A percentile compares a stretch with the other conserved stretches of the same genome.
phyloP scores from a whole-genome alignment of 1,140 invertebrate genomes.

The Aporrectodea caliginosa region DNA sequence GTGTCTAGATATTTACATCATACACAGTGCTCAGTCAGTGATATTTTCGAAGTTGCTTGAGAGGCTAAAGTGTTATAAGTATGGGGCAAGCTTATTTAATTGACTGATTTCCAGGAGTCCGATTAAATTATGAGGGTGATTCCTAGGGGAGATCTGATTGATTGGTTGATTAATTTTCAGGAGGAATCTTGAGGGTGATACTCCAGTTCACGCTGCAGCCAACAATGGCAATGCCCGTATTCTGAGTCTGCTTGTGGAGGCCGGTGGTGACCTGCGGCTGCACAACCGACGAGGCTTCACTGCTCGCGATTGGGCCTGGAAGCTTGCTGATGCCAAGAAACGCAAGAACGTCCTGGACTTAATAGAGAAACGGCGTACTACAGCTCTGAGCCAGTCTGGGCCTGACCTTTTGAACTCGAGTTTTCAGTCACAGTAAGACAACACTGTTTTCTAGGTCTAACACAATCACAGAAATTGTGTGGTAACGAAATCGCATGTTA shows the following conservation, averaged over 20 bases:
- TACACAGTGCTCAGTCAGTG: neutral
- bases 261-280: constrained; percentile 56
- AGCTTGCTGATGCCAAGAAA: constrained; percentile 41
- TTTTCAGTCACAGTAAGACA: neutral
- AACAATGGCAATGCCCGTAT: constrained; percentile 49
- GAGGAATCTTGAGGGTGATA: constrained; percentile 45
- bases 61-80: too few species aligned
- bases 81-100: too few species aligned
- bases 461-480: too few species aligned
- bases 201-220: constrained; percentile 55
- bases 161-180: constrained; percentile 31
- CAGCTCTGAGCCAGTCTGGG: constrained; percentile 43
- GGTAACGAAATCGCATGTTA: too few species aligned
- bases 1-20: too few species aligned
- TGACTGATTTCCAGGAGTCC: neutral
- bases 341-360: constrained; percentile 42
- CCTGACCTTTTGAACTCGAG: constrained; percentile 28
- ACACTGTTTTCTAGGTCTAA: too few species aligned
- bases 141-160: neutral
- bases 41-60: neutral
- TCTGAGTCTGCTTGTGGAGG: constrained; percentile 49
- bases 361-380: constrained; percentile 42
- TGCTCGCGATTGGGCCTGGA: constrained; percentile 47
- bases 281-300: constrained; percentile 48
- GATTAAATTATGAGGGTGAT: neutral